Evolutionary conservation across 2,113 vertebrate genomes (phyloP), one percentile per base, ranked within the genome.

Genomic region (Sclerurus mexicanus): DNA sequence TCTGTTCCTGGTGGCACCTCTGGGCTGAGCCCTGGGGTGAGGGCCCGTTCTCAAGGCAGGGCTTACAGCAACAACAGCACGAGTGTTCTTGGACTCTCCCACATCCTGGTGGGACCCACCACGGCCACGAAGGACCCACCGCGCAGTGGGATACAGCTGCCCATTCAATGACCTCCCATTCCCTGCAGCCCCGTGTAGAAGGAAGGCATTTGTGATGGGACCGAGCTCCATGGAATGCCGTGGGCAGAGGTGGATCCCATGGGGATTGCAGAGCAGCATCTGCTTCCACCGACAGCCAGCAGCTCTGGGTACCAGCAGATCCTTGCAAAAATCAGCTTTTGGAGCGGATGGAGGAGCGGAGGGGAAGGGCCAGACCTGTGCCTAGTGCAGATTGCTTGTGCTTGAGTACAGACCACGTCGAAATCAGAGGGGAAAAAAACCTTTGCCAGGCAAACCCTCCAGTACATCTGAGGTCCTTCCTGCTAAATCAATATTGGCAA

Each of bases 161-260:
- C 56, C 33, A 27, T 17, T 33, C 17, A 4, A 7, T 23, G 53
- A 52, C 4, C 35, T 55, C 64, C 49, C 35, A 59, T 10, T 50
- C 23, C 13, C 50, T n/a, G 30, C 30, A 64, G 35, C 25, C n/a
- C 44, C 28, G 44, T 47, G 19, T 5, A 22, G 33, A 46, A 81
- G n/a, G 35, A 37, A 25, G 27, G 16, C 10, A 28, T 49, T 90
- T 82, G 21, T 23, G 64, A 22, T 52, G 24, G 78, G 62, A n/a
- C 49, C 1, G 6, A 56, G 16, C 27, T 52, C 31, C 3, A 0
- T 20, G 42, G 23, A 23, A 22, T 46, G 44, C 42, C 0, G 0
- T 31, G 31, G 68, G 46, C 46, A 56, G 39, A 71, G 39, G 9
- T 3, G 3, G 23, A 44, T 72, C 39, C 82, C 2, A 0, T 64